Evolutionary conservation across 2,797 vertebrate species (phyloP).

Genomic region (Allobates femoralis): DNA sequence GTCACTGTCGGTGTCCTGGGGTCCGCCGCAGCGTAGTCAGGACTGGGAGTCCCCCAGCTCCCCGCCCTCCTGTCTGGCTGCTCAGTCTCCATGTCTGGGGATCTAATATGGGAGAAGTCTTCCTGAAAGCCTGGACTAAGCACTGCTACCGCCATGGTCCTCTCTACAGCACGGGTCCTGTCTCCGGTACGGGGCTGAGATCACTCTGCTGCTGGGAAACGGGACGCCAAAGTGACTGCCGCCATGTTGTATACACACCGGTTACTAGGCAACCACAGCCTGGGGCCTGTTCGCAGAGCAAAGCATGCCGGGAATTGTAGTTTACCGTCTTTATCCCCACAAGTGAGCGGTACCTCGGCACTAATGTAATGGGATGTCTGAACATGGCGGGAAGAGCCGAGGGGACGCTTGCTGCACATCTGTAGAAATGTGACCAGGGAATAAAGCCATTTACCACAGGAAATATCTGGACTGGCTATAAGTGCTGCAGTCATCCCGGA

Average conservation of each 20-base stretch:
- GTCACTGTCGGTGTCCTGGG: conserved; percentile 32
- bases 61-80: background rate
- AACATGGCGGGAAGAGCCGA: no score
- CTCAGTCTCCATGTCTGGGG: background rate
- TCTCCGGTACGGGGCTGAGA: background rate
- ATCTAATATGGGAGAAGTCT: background rate
- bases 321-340: no score
- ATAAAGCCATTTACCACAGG: no score
- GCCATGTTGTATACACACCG: conserved; percentile 67
- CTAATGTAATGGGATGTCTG: no score
- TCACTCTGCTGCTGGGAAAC: background rate
- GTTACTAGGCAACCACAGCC: conserved; percentile 66
- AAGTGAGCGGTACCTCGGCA: no score
- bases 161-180: background rate
- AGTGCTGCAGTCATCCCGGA: no score
- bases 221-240: accelerated
- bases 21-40: conserved; percentile 28
- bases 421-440: no score
- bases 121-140: conserved; percentile 3
- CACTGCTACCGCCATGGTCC: conserved; percentile 31
- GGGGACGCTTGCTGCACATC: no score
- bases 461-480: no score
- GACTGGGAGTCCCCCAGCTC: conserved; percentile 32
- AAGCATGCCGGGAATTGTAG: background rate
- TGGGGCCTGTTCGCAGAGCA: accelerated